Evolutionary conservation across 2,797 vertebrate species (phyloP).

Genomic region (Nannoperca obscura): DNA sequence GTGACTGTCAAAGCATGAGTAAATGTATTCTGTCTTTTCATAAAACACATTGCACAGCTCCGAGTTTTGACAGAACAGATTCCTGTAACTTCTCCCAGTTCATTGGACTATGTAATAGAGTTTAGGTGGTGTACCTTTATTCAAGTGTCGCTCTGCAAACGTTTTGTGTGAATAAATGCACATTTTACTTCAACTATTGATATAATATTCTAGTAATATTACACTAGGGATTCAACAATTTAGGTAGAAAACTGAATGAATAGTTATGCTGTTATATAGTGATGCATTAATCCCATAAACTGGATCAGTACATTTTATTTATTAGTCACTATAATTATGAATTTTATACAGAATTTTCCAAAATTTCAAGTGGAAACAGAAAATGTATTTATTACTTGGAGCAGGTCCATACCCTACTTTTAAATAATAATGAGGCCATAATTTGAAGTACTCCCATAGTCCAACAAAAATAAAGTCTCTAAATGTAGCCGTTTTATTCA

Average conservation of each 20-base stretch:
- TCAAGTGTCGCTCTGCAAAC: conserved; percentile 26
- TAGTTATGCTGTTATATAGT: background rate
- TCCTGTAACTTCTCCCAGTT: conserved; percentile 53
- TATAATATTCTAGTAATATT: conserved; percentile 13
- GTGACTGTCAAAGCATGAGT: conserved; percentile 46
- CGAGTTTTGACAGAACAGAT: conserved; percentile 60
- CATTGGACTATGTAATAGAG: conserved; percentile 65
- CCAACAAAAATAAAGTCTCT: background rate
- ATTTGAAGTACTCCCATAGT: background rate
- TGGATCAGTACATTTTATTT: background rate
- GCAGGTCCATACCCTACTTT: background rate
- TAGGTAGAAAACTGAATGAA: background rate
- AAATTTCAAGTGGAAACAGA: background rate
- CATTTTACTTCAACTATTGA: conserved; percentile 22
- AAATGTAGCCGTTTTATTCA: background rate
- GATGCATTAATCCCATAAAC: background rate
- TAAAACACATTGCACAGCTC: conserved; percentile 60
- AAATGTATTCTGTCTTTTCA: conserved; percentile 31
- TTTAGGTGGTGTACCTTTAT: conserved; percentile 48
- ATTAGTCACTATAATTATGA: background rate
- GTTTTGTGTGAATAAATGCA: conserved; percentile 36
- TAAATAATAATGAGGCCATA: background rate
- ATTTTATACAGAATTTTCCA: background rate
- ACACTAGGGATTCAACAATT: conserved; percentile 21
- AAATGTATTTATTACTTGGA: background rate